Percentiles rank a stretch among this genome's conserved stretches.
phyloP scores from a whole-genome alignment of 2,888 invertebrate genomes.

The Andrena chrysosceles region DNA sequence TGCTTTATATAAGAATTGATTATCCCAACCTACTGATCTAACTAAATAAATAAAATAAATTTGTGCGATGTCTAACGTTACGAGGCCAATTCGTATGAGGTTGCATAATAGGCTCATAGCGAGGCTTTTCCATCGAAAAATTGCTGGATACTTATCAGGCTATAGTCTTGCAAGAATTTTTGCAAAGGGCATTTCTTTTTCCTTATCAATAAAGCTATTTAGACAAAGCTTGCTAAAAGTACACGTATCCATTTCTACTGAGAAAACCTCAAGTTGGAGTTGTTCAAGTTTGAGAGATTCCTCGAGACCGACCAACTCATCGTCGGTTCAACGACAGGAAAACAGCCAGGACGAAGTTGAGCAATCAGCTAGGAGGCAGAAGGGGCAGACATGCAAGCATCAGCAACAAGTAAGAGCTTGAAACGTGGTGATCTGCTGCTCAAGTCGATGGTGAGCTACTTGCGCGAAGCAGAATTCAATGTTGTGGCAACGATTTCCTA shows the following conservation, averaged over 20 bases:
- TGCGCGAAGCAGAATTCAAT: conserved; percentile 7
- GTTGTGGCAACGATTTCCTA: not conserved
- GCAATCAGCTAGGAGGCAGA: conserved; percentile 78
- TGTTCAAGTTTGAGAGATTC: conserved; percentile 7
- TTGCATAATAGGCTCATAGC: not conserved
- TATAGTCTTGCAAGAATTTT: not conserved
- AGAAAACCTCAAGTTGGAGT: not conserved
- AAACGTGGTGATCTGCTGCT: conserved; percentile 72
- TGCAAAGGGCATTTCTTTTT: not conserved
- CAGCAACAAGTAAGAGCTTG: conserved; percentile 83
- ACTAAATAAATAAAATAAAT: conserved; percentile 20
- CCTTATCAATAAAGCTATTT: not conserved
- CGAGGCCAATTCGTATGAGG: not conserved
- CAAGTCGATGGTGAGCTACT: conserved; percentile 55
- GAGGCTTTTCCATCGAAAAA: conserved; percentile 6
- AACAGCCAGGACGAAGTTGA: conserved; percentile 67
- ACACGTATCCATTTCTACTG: not conserved
- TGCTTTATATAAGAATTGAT: conserved; percentile 23
- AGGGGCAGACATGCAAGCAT: conserved; percentile 82
- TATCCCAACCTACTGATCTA: not conserved
- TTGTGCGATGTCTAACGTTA: not conserved
- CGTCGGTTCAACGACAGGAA: conserved; percentile 47
- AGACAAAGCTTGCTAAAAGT: not conserved
- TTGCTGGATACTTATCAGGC: not conserved
- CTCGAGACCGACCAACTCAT: conserved; percentile 21